Evolutionary conservation across 2,113 vertebrate species (phyloP).

Genomic region (Channa maculata): DNA sequence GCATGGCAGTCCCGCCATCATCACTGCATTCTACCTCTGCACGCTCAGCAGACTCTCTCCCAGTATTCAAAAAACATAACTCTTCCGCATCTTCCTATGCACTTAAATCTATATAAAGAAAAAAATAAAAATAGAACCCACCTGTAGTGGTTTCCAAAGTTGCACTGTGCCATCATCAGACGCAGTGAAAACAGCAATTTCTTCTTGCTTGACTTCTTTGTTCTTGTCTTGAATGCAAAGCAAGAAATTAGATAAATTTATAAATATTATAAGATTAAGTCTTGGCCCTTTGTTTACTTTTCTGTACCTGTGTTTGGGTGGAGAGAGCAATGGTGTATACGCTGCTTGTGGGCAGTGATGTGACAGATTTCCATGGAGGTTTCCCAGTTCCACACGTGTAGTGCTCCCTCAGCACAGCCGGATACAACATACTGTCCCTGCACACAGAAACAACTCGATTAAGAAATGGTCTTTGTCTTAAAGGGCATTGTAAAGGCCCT

Average conservation of each 20-base stretch:
- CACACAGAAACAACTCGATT: neutral
- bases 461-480: no score
- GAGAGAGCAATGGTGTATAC: slow-evolving; percentile 81
- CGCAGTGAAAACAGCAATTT: slow-evolving; percentile 76
- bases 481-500: no score
- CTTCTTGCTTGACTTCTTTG: slow-evolving; percentile 46
- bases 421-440: slow-evolving; percentile 85
- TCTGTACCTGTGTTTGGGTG: slow-evolving; percentile 52
- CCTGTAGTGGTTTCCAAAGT: slow-evolving; percentile 84
- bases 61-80: no score
- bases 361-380: slow-evolving; percentile 83
- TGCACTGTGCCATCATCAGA: slow-evolving; percentile 81
- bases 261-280: neutral
- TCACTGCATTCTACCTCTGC: no score
- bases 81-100: no score
- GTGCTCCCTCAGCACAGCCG: slow-evolving; percentile 82
- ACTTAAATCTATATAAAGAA: neutral
- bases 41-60: no score
- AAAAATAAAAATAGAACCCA: slow-evolving; percentile 25
- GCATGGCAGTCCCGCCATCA: no score
- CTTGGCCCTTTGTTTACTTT: no score
- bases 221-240: slow-evolving; percentile 51
- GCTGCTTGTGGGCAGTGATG: slow-evolving; percentile 83
- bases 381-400: slow-evolving; percentile 87
- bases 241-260: neutral